Base-by-base conservation (phyloP, 2,888 invertebrate genomes). In the Thysanoteuthis rhombus region DNA sequence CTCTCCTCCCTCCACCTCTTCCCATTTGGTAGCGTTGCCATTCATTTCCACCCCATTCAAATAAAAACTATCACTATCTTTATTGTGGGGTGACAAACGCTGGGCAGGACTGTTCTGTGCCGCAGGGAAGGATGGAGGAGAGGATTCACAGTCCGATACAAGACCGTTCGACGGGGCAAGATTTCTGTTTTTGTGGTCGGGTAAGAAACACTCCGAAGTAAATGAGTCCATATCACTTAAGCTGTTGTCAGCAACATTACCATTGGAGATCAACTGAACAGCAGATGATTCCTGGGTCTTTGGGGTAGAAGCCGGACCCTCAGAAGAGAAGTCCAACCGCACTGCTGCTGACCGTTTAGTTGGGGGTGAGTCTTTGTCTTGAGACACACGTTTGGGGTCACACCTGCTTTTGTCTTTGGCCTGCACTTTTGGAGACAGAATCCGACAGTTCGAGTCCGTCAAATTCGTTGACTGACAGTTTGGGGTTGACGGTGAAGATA, bases 51-150 rank as follows among this genome's bases (percentile, higher is more conserved):
- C 39, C n/a, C 89, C 28, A 91, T 94, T 95, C 28, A 94, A 75
- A 93, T 94, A 94, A 42, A 94, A 93, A 92, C 94, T 94, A 1
- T 94, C 94, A 91, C 94, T 94, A 92, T 75, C 52, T 93, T 95
- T 94, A 25, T 94, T 93, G 39, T 93, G 93, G 6, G 94, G 93
- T 22, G 94, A 94, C 38, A 91, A 93, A 93, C 89, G 45, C 42
- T 92, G 75, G n/a, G 75, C 16, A 10, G 12, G 75, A 75, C 75
- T 75, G 75, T 36, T 25, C 1, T 36, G n/a, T 19, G 22, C n/a
- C n/a, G 19, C 75, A n/a, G 36, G n/a, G n/a, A 19, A 75, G 75
- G 75, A 75, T 75, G 75, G 75, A 75, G n/a, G n/a, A 10, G 75
- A 75, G 10, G 19, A 1, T 36, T 36, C 19, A 36, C n/a, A n/a